phyloP scores from a whole-genome alignment of 2,888 invertebrate genomes.

The Hirtodrosophila histrioides region DNA sequence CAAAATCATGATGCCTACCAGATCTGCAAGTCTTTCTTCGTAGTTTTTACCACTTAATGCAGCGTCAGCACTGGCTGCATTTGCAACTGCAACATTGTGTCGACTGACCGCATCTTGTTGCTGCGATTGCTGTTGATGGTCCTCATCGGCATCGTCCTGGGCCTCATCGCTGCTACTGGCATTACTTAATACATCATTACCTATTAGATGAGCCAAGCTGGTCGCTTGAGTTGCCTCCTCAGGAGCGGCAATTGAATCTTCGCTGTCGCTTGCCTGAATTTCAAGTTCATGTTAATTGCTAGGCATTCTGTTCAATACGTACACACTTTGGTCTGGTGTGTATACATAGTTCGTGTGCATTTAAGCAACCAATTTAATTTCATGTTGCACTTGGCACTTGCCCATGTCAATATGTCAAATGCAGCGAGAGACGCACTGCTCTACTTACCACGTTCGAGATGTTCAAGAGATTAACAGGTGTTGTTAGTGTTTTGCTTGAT shows the following conservation, averaged over 20 bases:
- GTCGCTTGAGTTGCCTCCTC: slow-evolving; percentile 67
- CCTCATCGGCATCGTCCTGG: slow-evolving; percentile 46
- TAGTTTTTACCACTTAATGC: slow-evolving; percentile 77
- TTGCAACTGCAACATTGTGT: slow-evolving; percentile 16
- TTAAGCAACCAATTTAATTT: slow-evolving; percentile 51
- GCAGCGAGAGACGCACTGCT: slow-evolving; percentile 37
- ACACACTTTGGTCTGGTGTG: slow-evolving; percentile 37
- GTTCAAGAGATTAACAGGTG: slow-evolving; percentile 76
- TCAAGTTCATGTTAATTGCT: slow-evolving; percentile 69
- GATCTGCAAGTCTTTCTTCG: slow-evolving; percentile 81
- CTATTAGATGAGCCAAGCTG: slow-evolving; percentile 61
- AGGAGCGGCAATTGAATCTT: slow-evolving; percentile 66
- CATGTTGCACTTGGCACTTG: slow-evolving; percentile 38
- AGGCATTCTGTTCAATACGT: slow-evolving; percentile 28
- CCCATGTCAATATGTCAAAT: slow-evolving; percentile 41
- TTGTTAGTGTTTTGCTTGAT: slow-evolving; percentile 68
- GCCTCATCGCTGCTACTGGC: slow-evolving; percentile 40
- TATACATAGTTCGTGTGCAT: slow-evolving; percentile 37
- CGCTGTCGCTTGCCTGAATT: slow-evolving; percentile 83
- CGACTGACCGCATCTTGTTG: slow-evolving; percentile 13
- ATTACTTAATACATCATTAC: slow-evolving; percentile 72
- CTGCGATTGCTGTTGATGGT: not conserved
- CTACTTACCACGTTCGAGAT: slow-evolving; percentile 70
- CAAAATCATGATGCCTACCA: slow-evolving; percentile 75
- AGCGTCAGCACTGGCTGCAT: slow-evolving; percentile 34